These are phyloP conservation scores for Clavelina lepadiformis DNA, from an alignment of 23 tunicate species.

Conservation along the genomic window DNA sequence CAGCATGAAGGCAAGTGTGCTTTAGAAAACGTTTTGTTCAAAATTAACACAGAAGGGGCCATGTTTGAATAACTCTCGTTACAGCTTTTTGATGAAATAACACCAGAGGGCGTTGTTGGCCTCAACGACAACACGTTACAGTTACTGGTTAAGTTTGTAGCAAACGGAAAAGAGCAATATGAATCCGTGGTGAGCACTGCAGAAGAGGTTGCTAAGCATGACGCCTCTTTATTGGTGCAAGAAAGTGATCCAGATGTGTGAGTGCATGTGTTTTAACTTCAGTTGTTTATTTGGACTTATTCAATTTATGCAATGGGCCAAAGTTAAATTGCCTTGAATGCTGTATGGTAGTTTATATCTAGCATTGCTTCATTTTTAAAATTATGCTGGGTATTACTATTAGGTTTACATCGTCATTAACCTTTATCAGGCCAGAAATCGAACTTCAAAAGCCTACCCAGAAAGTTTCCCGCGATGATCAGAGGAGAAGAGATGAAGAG, in stretches of 20 bases:
- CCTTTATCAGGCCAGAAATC: constrained; percentile 42
- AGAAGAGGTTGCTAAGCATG: constrained; percentile 16
- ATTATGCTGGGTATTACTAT: neutral
- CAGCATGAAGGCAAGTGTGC: constrained; percentile 52
- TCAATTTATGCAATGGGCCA: too few species aligned
- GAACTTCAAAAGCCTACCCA: constrained; percentile 74
- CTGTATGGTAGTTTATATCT: neutral
- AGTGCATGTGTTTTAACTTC: too few species aligned
- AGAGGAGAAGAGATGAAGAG: constrained; percentile 14
- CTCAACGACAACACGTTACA: constrained; percentile 44
- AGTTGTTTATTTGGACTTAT: too few species aligned
- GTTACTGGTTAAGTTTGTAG: constrained; percentile 37
- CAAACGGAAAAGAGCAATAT: constrained; percentile 22
- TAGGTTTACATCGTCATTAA: neutral
- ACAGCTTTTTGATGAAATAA: constrained; percentile 39
- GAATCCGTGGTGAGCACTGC: constrained; percentile 2
- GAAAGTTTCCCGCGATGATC: constrained; percentile 11
- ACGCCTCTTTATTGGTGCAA: constrained; percentile 37
- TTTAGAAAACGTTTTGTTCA: neutral
- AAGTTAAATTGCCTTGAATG: too few species aligned
- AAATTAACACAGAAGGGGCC: neutral
- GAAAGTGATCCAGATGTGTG: constrained; percentile 57
- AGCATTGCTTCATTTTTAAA: neutral
- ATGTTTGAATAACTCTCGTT: neutral
- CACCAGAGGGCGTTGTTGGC: constrained; percentile 24